These are phyloP conservation scores for Cariama cristata DNA, from an alignment of 2,113 vertebrate species.

Conservation along the genomic window DNA sequence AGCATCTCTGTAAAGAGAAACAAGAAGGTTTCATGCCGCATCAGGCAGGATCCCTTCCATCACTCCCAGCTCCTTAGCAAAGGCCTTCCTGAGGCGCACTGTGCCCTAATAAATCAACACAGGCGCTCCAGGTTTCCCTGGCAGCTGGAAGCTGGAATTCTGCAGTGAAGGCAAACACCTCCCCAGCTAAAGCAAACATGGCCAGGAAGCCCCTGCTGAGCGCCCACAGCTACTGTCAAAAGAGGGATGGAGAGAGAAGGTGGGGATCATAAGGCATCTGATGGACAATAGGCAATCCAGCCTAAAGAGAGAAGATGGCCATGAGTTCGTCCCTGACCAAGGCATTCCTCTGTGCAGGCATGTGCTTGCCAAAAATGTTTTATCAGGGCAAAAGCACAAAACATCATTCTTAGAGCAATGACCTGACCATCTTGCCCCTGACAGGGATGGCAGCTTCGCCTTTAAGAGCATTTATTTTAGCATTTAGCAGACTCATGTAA, in stretches of 20 bases:
- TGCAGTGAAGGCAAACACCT: constrained; percentile 50
- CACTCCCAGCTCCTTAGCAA: constrained; percentile 3
- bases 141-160: constrained; percentile 50
- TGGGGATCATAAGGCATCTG: neutral
- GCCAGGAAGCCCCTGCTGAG: constrained; percentile 1
- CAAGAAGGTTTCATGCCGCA: neutral
- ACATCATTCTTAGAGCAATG: neutral
- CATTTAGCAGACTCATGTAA: neutral
- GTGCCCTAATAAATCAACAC: constrained; percentile 50
- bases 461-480: constrained; percentile 2
- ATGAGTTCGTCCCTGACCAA: neutral
- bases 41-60: constrained; percentile 18
- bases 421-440: neutral
- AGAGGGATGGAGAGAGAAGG: neutral
- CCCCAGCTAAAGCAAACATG: constrained; percentile 52
- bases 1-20: neutral
- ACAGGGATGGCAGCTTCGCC: neutral
- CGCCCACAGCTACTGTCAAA: constrained; percentile 41
- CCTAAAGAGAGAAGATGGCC: neutral
- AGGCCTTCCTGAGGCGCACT: constrained; percentile 12
- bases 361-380: neutral
- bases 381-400: neutral
- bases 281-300: neutral
- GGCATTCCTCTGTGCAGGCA: neutral
- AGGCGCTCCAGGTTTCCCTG: neutral